These are phyloP conservation scores for Oplegnathus fasciatus DNA, from an alignment of 2,113 vertebrate genomes.

Conservation along the genomic window DNA sequence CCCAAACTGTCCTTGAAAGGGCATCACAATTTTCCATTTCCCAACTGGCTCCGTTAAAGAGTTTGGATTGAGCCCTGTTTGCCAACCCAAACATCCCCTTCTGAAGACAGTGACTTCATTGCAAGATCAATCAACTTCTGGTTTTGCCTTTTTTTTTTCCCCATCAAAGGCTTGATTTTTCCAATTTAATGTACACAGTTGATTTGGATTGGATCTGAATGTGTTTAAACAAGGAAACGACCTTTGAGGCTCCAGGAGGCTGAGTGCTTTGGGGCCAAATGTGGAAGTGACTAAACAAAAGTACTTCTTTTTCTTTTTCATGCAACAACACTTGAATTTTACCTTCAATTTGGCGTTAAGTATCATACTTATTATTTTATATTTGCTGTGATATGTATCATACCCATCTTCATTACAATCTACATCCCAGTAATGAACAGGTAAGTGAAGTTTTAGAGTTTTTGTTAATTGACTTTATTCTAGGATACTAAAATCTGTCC, in stretches of 20 bases:
- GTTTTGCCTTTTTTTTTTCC: background rate
- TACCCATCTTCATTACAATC: background rate
- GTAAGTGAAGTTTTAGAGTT: background rate
- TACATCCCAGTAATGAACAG: background rate
- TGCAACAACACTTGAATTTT: background rate
- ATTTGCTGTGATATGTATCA: no score
- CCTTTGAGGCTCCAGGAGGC: background rate
- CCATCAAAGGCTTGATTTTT: conserved; percentile 2
- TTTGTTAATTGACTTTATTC: background rate
- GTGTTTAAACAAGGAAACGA: conserved; percentile 3
- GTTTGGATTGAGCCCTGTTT: conserved; percentile 35
- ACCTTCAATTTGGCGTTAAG: background rate
- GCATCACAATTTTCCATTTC: conserved; percentile 68
- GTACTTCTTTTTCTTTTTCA: background rate
- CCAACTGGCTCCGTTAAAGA: conserved; percentile 32
- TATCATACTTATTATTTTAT: background rate
- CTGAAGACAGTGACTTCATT: conserved; percentile 10
- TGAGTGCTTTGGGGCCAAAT: background rate
- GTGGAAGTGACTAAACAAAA: background rate
- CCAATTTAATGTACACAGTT: conserved; percentile 17
- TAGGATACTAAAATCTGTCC: background rate
- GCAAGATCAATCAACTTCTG: conserved; percentile 21
- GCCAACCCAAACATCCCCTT: conserved; percentile 57
- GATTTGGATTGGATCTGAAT: conserved; percentile 17
- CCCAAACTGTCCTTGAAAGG: conserved; percentile 69